These are phyloP conservation scores for Synergus umbraculus DNA, from an alignment of 2,888 invertebrate species.

Conservation along the genomic window DNA sequence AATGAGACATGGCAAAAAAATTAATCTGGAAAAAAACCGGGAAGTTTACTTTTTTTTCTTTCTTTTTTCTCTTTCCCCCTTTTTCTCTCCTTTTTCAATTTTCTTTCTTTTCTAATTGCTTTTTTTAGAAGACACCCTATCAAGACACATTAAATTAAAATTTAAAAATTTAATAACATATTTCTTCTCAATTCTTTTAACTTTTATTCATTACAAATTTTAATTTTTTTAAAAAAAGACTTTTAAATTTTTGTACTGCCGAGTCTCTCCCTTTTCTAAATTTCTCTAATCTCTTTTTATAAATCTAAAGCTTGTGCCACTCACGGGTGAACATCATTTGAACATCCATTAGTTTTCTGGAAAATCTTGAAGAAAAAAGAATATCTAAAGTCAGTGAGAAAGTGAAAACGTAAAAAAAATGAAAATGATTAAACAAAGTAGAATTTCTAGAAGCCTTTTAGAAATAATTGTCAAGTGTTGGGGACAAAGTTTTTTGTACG, in stretches of 20 bases:
- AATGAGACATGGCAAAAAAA: constrained; percentile 5
- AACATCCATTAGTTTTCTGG: background rate
- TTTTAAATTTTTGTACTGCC: constrained; percentile 3
- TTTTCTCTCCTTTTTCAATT: background rate
- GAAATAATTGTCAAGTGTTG: background rate
- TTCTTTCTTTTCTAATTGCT: constrained; percentile 7
- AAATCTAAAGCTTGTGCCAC: background rate
- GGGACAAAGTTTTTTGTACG: constrained; percentile 45
- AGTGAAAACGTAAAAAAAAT: background rate
- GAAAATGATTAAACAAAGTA: background rate
- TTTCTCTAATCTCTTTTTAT: background rate
- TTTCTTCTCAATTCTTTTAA: too few species aligned
- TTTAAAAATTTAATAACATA: too few species aligned
- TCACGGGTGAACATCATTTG: background rate
- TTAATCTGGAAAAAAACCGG: background rate
- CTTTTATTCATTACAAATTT: too few species aligned
- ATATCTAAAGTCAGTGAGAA: background rate
- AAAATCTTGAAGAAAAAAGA: background rate
- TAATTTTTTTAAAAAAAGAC: too few species aligned
- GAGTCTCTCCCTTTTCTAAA: constrained; percentile 36
- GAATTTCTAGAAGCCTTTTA: background rate
- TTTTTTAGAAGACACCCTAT: background rate
- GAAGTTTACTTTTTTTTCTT: too few species aligned
- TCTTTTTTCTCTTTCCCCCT: too few species aligned
- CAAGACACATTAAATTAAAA: too few species aligned